These are phyloP conservation scores for Psammodynastes pulverulentus DNA, from an alignment of 2,113 vertebrate genomes.

Conservation along the genomic window DNA sequence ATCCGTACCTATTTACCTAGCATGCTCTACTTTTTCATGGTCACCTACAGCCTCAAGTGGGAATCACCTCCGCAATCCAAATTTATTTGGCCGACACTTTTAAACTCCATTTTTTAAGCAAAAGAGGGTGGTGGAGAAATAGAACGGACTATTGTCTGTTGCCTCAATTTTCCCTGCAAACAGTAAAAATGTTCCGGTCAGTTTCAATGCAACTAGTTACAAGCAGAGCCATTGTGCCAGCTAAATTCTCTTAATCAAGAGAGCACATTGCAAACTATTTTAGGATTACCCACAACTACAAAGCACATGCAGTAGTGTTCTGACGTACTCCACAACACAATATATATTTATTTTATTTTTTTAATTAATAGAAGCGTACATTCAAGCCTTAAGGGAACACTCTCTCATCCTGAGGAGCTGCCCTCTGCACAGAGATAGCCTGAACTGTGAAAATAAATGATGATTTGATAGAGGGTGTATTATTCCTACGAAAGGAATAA, in stretches of 20 bases:
- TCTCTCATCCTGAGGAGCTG: not conserved
- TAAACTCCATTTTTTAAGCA: not conserved
- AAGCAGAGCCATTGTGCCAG: not conserved
- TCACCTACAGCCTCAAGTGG: not conserved
- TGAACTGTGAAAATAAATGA: not conserved
- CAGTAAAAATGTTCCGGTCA: not conserved
- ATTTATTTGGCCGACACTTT: not conserved
- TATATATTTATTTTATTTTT: not conserved
- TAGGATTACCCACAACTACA: not conserved
- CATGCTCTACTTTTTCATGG: not conserved
- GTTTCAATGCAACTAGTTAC: not conserved
- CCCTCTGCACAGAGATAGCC: not conserved
- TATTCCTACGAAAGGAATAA: not conserved
- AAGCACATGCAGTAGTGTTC: not conserved
- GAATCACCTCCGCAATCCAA: not conserved
- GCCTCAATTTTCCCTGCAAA: not conserved
- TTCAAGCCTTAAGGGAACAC: not conserved
- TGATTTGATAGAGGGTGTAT: not conserved
- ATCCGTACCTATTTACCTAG: not conserved
- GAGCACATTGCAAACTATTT: not conserved
- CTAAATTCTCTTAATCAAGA: not conserved
- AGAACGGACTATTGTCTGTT: no score
- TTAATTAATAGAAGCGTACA: not conserved
- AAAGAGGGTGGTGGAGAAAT: not conserved
- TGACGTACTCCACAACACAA: not conserved